These are phyloP conservation scores for Cladopsammia gracilis DNA, from an alignment of 64 coral and sea anemone species.

Conservation along the genomic window DNA sequence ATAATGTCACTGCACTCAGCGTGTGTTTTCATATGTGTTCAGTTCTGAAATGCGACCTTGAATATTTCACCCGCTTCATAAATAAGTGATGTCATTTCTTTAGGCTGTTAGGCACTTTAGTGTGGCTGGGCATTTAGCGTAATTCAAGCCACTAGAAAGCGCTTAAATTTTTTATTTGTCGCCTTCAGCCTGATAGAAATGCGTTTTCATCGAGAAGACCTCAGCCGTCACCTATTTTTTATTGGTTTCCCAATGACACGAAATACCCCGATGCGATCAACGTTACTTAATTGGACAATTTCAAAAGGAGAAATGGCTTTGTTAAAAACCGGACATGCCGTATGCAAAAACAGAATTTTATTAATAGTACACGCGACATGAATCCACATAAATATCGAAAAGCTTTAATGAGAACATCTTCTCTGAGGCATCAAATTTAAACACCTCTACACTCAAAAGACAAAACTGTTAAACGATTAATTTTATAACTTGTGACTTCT, in stretches of 20 bases:
- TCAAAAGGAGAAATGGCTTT: not conserved
- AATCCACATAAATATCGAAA: not conserved
- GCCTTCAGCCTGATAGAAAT: not conserved
- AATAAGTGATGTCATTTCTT: slow-evolving; percentile 5
- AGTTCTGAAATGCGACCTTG: not conserved
- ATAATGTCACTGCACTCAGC: not conserved
- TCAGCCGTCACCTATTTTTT: not conserved
- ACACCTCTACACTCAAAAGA: not conserved
- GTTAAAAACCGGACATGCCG: slow-evolving; percentile 19
- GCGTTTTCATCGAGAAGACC: not conserved
- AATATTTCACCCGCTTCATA: not conserved
- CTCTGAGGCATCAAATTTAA: not conserved
- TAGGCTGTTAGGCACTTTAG: slow-evolving; percentile 30
- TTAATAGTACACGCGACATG: slow-evolving; percentile 1
- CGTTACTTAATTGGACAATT: not conserved
- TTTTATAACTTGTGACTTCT: not conserved
- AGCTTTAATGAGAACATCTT: not conserved
- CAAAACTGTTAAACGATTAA: not conserved
- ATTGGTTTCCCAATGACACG: not conserved
- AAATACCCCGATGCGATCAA: not conserved
- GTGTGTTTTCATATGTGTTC: not conserved
- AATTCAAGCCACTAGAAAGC: slow-evolving; percentile 26
- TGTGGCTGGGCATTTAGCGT: not conserved
- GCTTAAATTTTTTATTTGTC: not conserved
- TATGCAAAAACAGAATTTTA: not conserved